Percentiles rank a stretch among this genome's conserved stretches.
These are phyloP conservation scores for Nilaparvata lugens DNA, from an alignment of 1,140 invertebrate species.

Conservation along the genomic window DNA sequence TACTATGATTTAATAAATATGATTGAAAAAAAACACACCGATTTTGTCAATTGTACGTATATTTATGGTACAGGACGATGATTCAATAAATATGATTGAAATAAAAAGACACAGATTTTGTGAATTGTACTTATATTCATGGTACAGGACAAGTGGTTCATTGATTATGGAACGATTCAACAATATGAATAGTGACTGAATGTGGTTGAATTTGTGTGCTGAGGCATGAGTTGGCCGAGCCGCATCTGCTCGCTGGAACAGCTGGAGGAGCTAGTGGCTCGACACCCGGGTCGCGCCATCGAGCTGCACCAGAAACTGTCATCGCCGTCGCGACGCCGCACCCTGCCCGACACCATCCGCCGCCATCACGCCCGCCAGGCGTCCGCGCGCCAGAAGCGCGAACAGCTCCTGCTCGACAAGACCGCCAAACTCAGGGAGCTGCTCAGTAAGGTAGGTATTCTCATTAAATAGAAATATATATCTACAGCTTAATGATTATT, in stretches of 20 bases:
- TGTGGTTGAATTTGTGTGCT: slow-evolving; percentile 8
- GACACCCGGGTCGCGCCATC: slow-evolving; percentile 79
- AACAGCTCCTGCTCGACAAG: slow-evolving; percentile 72
- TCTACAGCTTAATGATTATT: too few species aligned
- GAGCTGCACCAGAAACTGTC: slow-evolving; percentile 90
- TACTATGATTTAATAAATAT: too few species aligned
- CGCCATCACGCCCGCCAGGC: slow-evolving; percentile 70
- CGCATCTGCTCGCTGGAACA: slow-evolving; percentile 65
- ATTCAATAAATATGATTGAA: too few species aligned
- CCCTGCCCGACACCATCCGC: slow-evolving; percentile 63
- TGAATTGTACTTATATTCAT: too few species aligned
- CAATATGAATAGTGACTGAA: background rate
- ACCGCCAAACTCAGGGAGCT: slow-evolving; percentile 76
- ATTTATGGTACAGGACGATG: too few species aligned
- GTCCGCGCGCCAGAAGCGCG: slow-evolving; percentile 65
- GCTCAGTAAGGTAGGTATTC: slow-evolving; percentile 58
- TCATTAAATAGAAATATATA: too few species aligned
- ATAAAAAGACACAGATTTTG: too few species aligned
- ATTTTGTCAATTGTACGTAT: too few species aligned
- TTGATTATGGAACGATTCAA: slow-evolving; percentile 1
- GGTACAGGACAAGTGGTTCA: background rate
- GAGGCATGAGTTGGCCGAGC: slow-evolving; percentile 71
- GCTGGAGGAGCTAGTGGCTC: slow-evolving; percentile 61
- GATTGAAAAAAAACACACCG: too few species aligned
- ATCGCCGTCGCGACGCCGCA: slow-evolving; percentile 76